Evolutionary conservation across 2,797 vertebrate genomes (phyloP).

Genomic region (Poliocrania exsul): DNA sequence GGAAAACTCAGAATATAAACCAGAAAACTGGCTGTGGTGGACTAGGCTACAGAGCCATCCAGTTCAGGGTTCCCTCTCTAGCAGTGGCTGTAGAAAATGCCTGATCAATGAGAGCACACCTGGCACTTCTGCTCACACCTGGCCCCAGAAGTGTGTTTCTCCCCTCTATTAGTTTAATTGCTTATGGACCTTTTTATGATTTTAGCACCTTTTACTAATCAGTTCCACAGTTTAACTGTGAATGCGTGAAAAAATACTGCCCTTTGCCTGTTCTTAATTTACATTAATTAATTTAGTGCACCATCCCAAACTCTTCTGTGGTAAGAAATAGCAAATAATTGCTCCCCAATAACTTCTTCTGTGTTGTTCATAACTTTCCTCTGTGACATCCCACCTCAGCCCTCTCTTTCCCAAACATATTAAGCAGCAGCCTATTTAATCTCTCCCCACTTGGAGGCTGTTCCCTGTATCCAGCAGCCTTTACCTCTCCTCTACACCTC

Average conservation of each 20-base stretch:
- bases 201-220: constrained; percentile 3
- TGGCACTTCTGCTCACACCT: not conserved
- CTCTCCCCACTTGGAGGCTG: not conserved
- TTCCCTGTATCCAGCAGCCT: not conserved
- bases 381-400: not conserved
- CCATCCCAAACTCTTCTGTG: not conserved
- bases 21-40: not conserved
- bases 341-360: constrained; percentile 3
- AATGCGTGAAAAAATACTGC: accelerated
- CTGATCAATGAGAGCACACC: not conserved
- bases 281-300: constrained; percentile 11
- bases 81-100: not conserved
- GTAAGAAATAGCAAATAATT: not conserved
- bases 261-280: constrained; percentile 36
- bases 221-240: not conserved
- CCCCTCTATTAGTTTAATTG: constrained; percentile 22
- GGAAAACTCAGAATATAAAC: not conserved
- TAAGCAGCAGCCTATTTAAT: not conserved
- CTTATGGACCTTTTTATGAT: not conserved
- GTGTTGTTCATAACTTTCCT: not conserved
- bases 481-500: not conserved
- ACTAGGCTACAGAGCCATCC: not conserved
- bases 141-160: not conserved
- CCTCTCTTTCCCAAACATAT: not conserved
- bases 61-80: not conserved